Evolutionary conservation across 2,797 vertebrate species (phyloP).

Genomic region (Anolis apletophallus): DNA sequence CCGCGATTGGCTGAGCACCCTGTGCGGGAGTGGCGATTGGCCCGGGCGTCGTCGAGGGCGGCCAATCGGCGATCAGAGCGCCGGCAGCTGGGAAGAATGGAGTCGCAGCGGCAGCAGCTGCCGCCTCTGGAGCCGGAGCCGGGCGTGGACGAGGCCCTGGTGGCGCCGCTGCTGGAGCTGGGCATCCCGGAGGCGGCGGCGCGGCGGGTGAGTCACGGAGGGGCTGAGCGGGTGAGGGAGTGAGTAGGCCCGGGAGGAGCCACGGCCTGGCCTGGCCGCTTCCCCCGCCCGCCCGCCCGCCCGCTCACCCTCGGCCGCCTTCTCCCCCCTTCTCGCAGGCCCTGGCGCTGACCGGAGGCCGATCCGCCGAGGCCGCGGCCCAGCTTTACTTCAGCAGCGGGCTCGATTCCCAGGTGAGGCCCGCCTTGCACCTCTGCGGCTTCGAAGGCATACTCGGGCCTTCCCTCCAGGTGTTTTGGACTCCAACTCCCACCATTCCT

Average conservation of each 20-base stretch:
- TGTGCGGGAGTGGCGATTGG: neutral
- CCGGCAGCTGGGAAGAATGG: conserved; percentile 26
- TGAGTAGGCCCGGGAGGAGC: too few species aligned
- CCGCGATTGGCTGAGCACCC: too few species aligned
- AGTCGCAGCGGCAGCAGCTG: conserved; percentile 29
- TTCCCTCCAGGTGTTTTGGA: too few species aligned
- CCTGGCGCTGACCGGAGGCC: conserved; percentile 84
- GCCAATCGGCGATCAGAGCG: conserved; percentile 29
- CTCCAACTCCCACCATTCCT: too few species aligned
- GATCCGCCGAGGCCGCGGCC: conserved; percentile 86
- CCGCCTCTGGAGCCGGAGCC: conserved; percentile 1
- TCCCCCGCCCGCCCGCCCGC: too few species aligned
- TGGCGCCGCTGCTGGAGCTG: conserved; percentile 22
- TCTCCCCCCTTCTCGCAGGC: conserved; percentile 71
- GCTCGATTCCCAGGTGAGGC: conserved; percentile 81
- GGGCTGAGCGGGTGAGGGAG: accelerated
- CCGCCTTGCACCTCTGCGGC: too few species aligned
- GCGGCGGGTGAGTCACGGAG: conserved; percentile 30
- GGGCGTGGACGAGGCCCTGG: conserved; percentile 19
- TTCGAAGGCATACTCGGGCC: too few species aligned
- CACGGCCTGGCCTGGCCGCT: too few species aligned
- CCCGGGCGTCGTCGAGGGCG: neutral
- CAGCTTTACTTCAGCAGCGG: conserved; percentile 89
- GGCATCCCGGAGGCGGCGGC: conserved; percentile 36
- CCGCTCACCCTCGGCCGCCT: too few species aligned